Evolutionary conservation across 2,888 invertebrate species (phyloP).

Genomic region (Thymelicus sylvestris): DNA sequence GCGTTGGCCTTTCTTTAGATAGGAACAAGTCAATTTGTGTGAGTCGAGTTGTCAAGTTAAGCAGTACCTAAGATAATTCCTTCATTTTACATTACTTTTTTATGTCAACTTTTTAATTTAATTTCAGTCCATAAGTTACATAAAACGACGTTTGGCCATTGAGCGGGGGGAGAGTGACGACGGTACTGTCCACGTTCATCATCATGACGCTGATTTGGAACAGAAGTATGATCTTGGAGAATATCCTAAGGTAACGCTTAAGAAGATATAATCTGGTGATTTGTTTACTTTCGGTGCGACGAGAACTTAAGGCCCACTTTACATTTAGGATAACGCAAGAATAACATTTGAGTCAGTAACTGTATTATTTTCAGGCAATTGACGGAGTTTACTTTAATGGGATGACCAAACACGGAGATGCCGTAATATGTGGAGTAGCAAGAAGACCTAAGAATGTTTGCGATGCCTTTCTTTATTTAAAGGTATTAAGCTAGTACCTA

Average conservation of each 20-base stretch:
- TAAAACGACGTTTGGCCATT: conserved; percentile 56
- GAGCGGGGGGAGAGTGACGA: conserved; percentile 64
- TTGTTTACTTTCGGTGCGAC: no score
- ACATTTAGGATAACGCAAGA: no score
- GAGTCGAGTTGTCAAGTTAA: no score
- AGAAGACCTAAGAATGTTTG: conserved; percentile 82
- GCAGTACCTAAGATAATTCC: no score
- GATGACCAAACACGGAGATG: conserved; percentile 84
- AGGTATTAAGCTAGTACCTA: conserved; percentile 60
- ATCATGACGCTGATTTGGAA: conserved; percentile 78
- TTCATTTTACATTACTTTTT: no score
- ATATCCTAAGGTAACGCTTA: conserved; percentile 70
- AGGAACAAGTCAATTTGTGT: no score
- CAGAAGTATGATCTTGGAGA: conserved; percentile 81
- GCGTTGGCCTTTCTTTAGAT: no score
- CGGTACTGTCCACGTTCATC: conserved; percentile 64
- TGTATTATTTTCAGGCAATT: conserved; percentile 82
- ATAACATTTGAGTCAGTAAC: background rate
- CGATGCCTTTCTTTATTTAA: conserved; percentile 86
- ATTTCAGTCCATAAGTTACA: conserved; percentile 56
- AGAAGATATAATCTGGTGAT: background rate
- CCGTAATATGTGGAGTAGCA: conserved; percentile 85
- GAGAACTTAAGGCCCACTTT: no score
- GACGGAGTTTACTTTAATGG: conserved; percentile 88
- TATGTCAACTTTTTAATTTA: background rate